Conservation (phyloP, 1,140 invertebrate species). For the Drosophila bipectinata region DNA sequence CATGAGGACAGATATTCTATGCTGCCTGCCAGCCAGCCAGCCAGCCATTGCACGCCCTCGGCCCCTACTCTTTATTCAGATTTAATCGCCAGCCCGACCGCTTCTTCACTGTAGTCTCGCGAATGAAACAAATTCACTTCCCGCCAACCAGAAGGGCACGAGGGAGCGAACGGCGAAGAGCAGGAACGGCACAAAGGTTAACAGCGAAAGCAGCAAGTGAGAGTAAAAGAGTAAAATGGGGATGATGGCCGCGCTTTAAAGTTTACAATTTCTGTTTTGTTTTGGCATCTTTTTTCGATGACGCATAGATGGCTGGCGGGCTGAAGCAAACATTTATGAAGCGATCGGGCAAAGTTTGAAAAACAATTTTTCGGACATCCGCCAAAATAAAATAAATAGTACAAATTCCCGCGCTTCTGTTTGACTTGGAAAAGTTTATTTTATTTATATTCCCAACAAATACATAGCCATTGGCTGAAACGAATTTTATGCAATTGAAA, state of each 20-base stretch:
- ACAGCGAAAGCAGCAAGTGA: slow-evolving; percentile 43
- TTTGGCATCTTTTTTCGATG: slow-evolving; percentile 40
- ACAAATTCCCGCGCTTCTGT: no score
- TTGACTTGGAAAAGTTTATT: no score
- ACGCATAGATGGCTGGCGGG: slow-evolving; percentile 15
- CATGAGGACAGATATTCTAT: slow-evolving; percentile 15
- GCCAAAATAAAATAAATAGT: slow-evolving; percentile 7
- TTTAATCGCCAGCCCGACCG: slow-evolving; percentile 1
- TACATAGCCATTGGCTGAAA: no score
- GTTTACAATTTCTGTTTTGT: slow-evolving; percentile 45
- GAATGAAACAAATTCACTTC: slow-evolving; percentile 66
- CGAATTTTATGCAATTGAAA: neutral
- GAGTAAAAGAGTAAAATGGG: slow-evolving; percentile 54
- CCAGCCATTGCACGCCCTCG: slow-evolving; percentile 10
- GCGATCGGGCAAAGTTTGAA: slow-evolving; percentile 1
- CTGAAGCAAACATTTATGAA: neutral
- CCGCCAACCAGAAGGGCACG: slow-evolving; percentile 59
- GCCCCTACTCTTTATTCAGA: slow-evolving; percentile 2
- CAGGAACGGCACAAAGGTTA: slow-evolving; percentile 43
- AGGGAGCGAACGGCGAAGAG: slow-evolving; percentile 22
- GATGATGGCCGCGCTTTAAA: slow-evolving; percentile 23
- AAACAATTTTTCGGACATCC: neutral
- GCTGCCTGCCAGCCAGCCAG: slow-evolving; percentile 19
- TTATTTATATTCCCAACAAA: no score
- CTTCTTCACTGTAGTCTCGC: neutral